Conservation (phyloP, 2,113 vertebrate genomes). For the Phodopus roborovskii region DNA sequence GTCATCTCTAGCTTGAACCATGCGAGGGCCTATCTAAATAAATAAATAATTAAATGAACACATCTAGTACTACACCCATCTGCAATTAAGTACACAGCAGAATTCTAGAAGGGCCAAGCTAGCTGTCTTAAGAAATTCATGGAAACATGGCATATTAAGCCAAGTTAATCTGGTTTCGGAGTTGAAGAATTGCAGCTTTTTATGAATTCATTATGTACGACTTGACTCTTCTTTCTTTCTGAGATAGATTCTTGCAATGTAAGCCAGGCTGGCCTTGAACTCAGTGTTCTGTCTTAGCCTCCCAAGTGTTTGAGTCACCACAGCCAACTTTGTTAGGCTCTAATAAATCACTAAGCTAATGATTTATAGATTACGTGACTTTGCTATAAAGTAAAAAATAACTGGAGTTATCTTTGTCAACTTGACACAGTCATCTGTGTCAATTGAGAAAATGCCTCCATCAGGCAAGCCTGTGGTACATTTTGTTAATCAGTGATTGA, state of each 20-base stretch:
- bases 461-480: not conserved
- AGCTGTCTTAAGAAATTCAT: not conserved
- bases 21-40: not conserved
- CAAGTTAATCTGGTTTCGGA: conserved; percentile 49
- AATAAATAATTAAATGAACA: not conserved
- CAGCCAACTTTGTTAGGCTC: not conserved
- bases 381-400: not conserved
- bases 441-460: not conserved
- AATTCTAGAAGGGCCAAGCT: not conserved
- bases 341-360: not conserved
- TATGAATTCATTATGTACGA: conserved; percentile 17
- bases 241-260: not conserved
- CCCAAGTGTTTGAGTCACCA: not conserved
- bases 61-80: not conserved
- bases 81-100: not conserved
- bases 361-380: not conserved
- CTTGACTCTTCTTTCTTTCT: not conserved
- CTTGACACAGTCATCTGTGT: not conserved
- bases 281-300: not conserved
- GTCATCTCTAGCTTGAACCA: not conserved
- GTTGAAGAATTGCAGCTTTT: conserved; percentile 9
- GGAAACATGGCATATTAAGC: not conserved
- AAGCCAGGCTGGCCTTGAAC: not conserved
- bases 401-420: not conserved
- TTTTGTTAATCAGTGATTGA: not conserved